Conservation (phyloP, 2,113 vertebrate species). For the Pelodiscus sinensis region DNA sequence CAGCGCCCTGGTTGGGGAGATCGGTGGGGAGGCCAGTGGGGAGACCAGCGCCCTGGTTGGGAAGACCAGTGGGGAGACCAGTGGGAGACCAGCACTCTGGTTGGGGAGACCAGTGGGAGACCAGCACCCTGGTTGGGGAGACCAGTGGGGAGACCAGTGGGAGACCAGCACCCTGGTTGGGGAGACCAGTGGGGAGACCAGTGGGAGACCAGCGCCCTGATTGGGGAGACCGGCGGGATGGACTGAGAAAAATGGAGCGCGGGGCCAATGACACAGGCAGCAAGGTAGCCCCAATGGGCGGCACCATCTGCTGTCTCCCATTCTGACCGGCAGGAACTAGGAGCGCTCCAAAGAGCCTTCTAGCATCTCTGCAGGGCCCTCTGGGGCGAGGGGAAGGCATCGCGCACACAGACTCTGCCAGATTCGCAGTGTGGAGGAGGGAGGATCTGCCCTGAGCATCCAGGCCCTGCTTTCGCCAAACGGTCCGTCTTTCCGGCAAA, state of each 20-base stretch:
- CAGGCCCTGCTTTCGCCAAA: not conserved
- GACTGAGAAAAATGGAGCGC: not conserved
- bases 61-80: not conserved
- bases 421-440: not conserved
- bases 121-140: not conserved
- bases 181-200: not conserved
- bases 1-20: not conserved
- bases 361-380: not conserved
- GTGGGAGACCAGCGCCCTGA: no score
- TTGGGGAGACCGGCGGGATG: not conserved
- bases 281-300: not conserved
- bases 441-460: not conserved
- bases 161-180: not conserved
- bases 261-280: not conserved
- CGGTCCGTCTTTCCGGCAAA: not conserved
- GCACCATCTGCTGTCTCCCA: not conserved
- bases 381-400: not conserved
- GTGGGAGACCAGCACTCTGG: no score
- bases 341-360: not conserved
- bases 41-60: not conserved
- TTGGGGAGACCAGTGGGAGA: not conserved
- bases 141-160: no score
- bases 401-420: not conserved
- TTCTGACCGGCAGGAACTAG: no score
- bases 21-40: no score